Evolutionary conservation across 2,888 invertebrate species (phyloP), one percentile per base, ranked within the genome.

Genomic region (Leptopterna dolabrata): DNA sequence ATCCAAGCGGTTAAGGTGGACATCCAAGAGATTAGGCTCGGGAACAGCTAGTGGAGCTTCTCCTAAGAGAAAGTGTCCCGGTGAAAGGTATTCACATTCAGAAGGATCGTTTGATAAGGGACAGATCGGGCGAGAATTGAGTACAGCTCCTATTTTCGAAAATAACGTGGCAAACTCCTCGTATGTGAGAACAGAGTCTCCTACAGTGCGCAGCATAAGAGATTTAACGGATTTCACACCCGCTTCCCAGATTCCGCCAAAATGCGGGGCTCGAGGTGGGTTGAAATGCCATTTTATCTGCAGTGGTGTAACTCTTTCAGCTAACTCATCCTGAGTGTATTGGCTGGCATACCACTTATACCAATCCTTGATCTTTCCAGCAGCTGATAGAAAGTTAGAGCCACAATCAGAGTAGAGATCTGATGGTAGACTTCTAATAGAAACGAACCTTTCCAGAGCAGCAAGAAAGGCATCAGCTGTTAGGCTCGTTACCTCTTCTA

Each of bases 371-470:
- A 89, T 43, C 16, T 89, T 47, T 7, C 51, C 82, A 55, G 89
- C 89, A 0, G 91, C 91, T 3, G 91, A 91, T 0, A 91, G 89
- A 83, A 91, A 92, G 86, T 91, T 91, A 0, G 90, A 90, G 0
- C 90, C 91, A 41, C 91, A 91, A 84, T 92, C 91, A 2, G 90
- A 90, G 76, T 89, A 90, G 0, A 92, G 88, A 1, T 90, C 87
- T 13, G 81, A 24, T 0, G 90, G 90, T n/a, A 89, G 80, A 0
- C 91, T 91, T 76, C 91, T 73, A 19, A 91, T 30, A 0, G 90
- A 87, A 0, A 90, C 87, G 81, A 91, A 92, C 78, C 91, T 83
- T 4, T 90, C n/a, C n/a, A n/a, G n/a, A n/a, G n/a, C n/a, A n/a
- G n/a, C n/a, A n/a, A n/a, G n/a, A n/a, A n/a, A n/a, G 86, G 90